Evolutionary conservation across 1,140 invertebrate species (phyloP), one percentile per base, ranked within the genome.

Genomic region (Andricus grossulariae): DNA sequence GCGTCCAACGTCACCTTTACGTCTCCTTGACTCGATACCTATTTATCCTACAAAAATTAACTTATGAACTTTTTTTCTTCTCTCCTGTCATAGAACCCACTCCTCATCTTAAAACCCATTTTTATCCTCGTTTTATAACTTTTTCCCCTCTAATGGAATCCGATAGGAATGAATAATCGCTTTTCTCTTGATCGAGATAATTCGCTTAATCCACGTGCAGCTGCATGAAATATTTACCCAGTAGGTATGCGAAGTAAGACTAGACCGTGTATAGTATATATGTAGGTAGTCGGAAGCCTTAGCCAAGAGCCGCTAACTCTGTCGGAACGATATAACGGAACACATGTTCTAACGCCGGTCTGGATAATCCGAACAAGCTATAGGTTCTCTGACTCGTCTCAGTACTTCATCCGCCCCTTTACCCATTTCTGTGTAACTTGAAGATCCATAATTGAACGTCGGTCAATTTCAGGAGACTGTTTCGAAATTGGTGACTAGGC

Each of bases 161-260:
- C 12, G 60, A 66, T 66, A 16, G 32, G 32, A 66, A 66, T 66
- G 60, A 66, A 66, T 66, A 66, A 66, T 66, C 60, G 60, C 60
- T 66, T 66, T 66, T 66, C 60, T 85, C 83, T 88, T 91, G 88
- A 91, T 91, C 90, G 85, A 86, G 80, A 88, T 88, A 88, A 90
- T 81, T 86, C 85, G 88, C 84, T 90, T 91, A 91, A 91, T 91
- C 90, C 87, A 79, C 75, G 85, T 85, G 83, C 86, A 89, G 87
- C 88, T 90, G 88, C 88, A 89, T 91, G 86, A 91, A 91, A 91
- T 91, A 91, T 91, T 91, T 90, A 91, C 85, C 86, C 82, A 83
- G 80, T 82, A 83, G 79, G 77, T 81, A 84, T 79, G 82, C 66
- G 70, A 76, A 82, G 71, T 75, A 78, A 60, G 74, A 76, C 50